These are phyloP conservation scores for Boloria euphrosyne DNA, from an alignment of 2,888 invertebrate species.

Conservation along the genomic window DNA sequence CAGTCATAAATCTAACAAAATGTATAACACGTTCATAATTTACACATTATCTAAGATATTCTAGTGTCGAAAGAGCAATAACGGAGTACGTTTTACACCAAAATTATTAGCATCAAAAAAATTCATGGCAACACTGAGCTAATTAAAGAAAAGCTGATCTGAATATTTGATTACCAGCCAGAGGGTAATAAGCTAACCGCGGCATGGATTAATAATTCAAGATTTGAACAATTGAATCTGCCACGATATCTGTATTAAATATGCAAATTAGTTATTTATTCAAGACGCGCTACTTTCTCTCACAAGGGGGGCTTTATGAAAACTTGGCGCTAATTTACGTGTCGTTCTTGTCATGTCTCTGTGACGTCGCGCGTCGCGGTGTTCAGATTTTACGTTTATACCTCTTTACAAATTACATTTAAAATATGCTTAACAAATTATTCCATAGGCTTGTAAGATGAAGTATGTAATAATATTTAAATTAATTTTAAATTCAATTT, in stretches of 20 bases:
- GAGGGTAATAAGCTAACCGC: constrained; percentile 65
- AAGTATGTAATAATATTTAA: too few relatives aligned
- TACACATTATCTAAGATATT: neutral
- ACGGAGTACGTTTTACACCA: neutral
- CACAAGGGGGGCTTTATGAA: constrained; percentile 54
- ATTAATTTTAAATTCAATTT: too few relatives aligned
- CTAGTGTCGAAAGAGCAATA: too few relatives aligned
- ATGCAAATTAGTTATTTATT: constrained; percentile 80
- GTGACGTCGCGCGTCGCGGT: constrained; percentile 20
- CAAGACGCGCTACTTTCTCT: constrained; percentile 58
- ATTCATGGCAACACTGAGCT: constrained; percentile 44
- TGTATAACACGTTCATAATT: too few relatives aligned
- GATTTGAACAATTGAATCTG: constrained; percentile 69
- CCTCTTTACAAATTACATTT: neutral
- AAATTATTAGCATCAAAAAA: constrained; percentile 37
- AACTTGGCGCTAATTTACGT: constrained; percentile 46
- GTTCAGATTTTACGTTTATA: neutral
- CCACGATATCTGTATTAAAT: constrained; percentile 76
- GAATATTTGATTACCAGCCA: constrained; percentile 70
- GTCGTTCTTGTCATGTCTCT: constrained; percentile 44
- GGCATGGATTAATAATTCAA: constrained; percentile 68
- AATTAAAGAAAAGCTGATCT: constrained; percentile 68
- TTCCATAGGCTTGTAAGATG: too few relatives aligned
- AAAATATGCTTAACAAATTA: too few relatives aligned
- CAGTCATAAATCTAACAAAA: too few relatives aligned